Evolutionary conservation across 1,140 invertebrate species (phyloP).

Genomic region (Drosophila ananassae): DNA sequence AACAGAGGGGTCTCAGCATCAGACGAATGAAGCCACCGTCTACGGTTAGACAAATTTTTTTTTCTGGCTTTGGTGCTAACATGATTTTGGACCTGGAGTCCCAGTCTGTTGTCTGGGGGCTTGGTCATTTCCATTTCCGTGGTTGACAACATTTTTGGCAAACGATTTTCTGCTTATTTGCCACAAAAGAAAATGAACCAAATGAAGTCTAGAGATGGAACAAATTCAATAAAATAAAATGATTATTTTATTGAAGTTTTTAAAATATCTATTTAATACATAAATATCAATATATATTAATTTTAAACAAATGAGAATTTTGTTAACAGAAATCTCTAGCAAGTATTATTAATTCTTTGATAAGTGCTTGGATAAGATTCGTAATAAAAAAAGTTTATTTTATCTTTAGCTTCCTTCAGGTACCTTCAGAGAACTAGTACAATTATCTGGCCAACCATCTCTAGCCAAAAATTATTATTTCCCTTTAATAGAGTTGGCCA

Average conservation of each 20-base stretch:
- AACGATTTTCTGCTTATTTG: conserved; percentile 81
- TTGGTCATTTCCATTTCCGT: conserved; percentile 77
- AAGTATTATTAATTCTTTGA: neutral
- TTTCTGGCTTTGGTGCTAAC: conserved; percentile 43
- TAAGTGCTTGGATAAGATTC: neutral
- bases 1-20: neutral
- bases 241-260: too few relatives aligned
- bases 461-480: conserved; percentile 45
- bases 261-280: too few relatives aligned
- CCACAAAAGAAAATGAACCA: conserved; percentile 58
- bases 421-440: neutral
- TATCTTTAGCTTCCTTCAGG: conserved; percentile 10
- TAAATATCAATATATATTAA: too few relatives aligned
- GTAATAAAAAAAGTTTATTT: neutral
- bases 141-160: conserved; percentile 78
- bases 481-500: conserved; percentile 58
- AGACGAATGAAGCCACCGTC: conserved; percentile 20
- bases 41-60: conserved; percentile 6
- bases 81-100: conserved; percentile 34
- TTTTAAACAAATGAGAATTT: neutral
- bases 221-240: neutral
- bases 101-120: conserved; percentile 24
- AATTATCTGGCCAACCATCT: conserved; percentile 20
- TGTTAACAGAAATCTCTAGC: neutral
- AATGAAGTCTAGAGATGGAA: conserved; percentile 46